These are phyloP conservation scores for Amaurobius ferox DNA, from an alignment of 2,888 invertebrate species.

Conservation along the genomic window DNA sequence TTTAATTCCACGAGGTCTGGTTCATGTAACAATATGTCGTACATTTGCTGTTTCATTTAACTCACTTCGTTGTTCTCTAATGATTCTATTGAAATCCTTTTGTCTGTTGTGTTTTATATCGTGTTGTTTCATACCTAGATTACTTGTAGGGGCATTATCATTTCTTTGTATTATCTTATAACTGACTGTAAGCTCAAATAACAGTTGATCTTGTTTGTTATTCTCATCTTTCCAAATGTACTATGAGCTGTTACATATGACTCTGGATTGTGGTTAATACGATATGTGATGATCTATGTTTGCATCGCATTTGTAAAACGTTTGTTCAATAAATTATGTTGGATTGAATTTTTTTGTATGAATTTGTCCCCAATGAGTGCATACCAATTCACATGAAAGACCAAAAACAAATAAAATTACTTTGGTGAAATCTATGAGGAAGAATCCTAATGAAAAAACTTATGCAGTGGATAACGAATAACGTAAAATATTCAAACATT, in stretches of 20 bases:
- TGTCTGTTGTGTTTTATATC: not conserved
- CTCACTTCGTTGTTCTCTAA: not conserved
- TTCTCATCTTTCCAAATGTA: not conserved
- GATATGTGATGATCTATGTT: conserved; percentile 6
- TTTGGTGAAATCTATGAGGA: too few species aligned
- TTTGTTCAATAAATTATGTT: conserved; percentile 7
- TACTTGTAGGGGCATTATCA: not conserved
- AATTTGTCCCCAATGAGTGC: too few species aligned
- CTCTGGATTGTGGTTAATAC: not conserved
- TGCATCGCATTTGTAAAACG: not conserved
- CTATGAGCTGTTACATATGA: not conserved
- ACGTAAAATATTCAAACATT: too few species aligned
- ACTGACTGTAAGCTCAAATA: not conserved
- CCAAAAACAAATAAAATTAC: too few species aligned
- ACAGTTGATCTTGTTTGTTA: not conserved
- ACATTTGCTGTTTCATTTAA: not conserved
- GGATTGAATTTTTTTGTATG: too few species aligned
- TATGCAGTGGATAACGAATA: too few species aligned
- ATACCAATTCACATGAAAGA: too few species aligned
- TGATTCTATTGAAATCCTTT: not conserved
- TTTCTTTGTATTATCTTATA: not conserved
- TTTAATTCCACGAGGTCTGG: not conserved
- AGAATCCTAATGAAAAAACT: too few species aligned
- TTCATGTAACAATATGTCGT: not conserved
- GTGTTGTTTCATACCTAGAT: not conserved